Base-by-base conservation (phyloP, 2,888 invertebrate species). In the Thera obeliscata region DNA sequence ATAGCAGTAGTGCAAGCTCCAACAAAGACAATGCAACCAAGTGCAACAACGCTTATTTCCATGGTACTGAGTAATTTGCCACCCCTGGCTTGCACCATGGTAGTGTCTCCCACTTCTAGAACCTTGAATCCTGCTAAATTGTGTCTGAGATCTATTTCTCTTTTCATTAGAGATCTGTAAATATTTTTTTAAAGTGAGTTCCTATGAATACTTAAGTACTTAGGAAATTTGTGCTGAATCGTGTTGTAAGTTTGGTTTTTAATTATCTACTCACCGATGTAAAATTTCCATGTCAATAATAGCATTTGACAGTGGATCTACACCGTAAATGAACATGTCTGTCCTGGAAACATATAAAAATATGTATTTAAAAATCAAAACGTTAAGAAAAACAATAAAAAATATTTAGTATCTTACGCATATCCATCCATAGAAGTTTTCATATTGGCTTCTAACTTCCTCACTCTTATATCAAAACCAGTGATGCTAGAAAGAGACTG, bases 321-420 rank as follows among this genome's bases (percentile, higher is more conserved):
- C 96, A 2, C 97, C 98, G 81, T 98, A 98, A 67, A 98, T 94
- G 78, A 97, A 97, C 90, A 98, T 95, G 79, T 98, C 97, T 36
- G 98, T 98, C 61, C 97, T 97, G 91, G 73, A 94, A 94, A 69
- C 73, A 72, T 72, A 62, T 3, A 54, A 59, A 64, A 22, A 46
- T n/a, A 9, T 9, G 0, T 22, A 48, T 56, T 22, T 8, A 36
- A 22, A 49, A 22, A 36, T 0, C 1, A n/a, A 22, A n/a, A 3
- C 1, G 8, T 7, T 33, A 4, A 22, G 22, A 50, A 8, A n/a
- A 50, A 9, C 8, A 33, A 43, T 33, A 8, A 6, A 6, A 46
- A 59, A 3, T 12, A 4, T 33, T 41, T n/a, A 5, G 9, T 48
- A 65, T 94, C 96, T 95, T 90, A 96, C 96, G 95, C 95, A 64